Percentiles rank a stretch among this genome's conserved stretches.
Evolutionary conservation across 1,140 invertebrate species (phyloP).

Genomic region (Ladona fulva): DNA sequence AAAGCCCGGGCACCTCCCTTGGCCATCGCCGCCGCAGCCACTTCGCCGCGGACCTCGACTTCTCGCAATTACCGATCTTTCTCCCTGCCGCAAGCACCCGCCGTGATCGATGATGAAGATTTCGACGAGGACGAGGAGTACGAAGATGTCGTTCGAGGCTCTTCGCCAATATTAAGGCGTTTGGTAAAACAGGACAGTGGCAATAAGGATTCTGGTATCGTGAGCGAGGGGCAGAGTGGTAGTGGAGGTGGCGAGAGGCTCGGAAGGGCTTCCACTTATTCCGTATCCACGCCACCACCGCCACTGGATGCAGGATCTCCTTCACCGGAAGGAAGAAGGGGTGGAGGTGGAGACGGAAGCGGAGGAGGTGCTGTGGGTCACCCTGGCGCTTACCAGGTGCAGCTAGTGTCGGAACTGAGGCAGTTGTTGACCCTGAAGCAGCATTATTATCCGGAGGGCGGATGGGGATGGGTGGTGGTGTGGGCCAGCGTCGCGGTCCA

Average conservation of each 20-base stretch:
- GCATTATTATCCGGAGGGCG: conserved; percentile 65
- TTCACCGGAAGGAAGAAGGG: not conserved
- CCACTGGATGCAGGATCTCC: not conserved
- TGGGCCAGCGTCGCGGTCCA: conserved; percentile 49
- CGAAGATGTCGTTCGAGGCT: not conserved
- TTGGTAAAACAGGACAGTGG: not conserved
- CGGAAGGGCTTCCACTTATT: not conserved
- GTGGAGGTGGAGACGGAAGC: not conserved
- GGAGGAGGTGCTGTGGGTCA: not conserved
- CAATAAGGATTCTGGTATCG: not conserved
- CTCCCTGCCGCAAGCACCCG: not conserved
- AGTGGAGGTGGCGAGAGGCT: not conserved
- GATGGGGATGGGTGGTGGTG: conserved; percentile 63
- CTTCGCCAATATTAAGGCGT: not conserved
- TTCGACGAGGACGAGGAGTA: not conserved
- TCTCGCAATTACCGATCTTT: not conserved
- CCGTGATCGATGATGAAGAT: not conserved
- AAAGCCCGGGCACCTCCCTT: not conserved
- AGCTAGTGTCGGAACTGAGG: conserved; percentile 41
- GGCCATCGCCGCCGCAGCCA: not conserved
- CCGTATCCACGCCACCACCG: not conserved
- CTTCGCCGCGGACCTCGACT: not conserved
- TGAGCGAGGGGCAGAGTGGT: not conserved
- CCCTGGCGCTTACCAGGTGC: not conserved
- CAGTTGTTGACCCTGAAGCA: conserved; percentile 51